phyloP scores from a whole-genome alignment of 2,888 invertebrate species.

The Lepeophtheirus nordmannii region DNA sequence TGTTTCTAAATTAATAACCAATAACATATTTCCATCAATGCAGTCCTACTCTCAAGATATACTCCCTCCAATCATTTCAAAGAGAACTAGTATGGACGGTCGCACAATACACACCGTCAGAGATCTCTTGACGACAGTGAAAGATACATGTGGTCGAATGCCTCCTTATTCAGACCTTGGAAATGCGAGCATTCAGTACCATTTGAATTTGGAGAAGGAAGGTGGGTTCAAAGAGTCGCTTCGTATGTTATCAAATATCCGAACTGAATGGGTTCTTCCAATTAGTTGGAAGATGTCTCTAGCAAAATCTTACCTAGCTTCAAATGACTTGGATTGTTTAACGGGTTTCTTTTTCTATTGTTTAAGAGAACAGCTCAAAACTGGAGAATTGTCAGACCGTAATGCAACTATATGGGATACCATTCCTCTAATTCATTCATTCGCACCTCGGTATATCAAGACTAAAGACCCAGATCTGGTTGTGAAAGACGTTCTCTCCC shows the following conservation, averaged over 20 bases:
- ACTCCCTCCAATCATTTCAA: neutral
- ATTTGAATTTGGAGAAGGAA: neutral
- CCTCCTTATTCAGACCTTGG: conserved; percentile 2
- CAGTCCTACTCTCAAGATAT: conserved; percentile 3
- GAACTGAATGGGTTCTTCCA: neutral
- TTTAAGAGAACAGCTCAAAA: neutral
- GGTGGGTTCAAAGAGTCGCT: neutral
- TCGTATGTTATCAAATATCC: neutral
- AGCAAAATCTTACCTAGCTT: conserved; percentile 8
- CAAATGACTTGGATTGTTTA: conserved; percentile 4
- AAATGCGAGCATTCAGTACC: neutral
- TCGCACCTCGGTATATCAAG: neutral
- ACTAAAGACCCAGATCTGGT: neutral
- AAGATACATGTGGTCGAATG: neutral
- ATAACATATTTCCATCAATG: neutral
- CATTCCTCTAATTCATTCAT: neutral
- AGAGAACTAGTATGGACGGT: neutral
- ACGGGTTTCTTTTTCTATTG: conserved; percentile 4
- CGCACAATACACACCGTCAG: neutral
- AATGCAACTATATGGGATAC: neutral
- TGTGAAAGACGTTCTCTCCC: neutral
- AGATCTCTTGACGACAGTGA: neutral
- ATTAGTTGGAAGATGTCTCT: conserved; percentile 13
- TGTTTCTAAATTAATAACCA: neutral
- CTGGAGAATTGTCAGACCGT: neutral